phyloP scores from a whole-genome alignment of 2,113 vertebrate genomes.

The Mirza zaza region DNA sequence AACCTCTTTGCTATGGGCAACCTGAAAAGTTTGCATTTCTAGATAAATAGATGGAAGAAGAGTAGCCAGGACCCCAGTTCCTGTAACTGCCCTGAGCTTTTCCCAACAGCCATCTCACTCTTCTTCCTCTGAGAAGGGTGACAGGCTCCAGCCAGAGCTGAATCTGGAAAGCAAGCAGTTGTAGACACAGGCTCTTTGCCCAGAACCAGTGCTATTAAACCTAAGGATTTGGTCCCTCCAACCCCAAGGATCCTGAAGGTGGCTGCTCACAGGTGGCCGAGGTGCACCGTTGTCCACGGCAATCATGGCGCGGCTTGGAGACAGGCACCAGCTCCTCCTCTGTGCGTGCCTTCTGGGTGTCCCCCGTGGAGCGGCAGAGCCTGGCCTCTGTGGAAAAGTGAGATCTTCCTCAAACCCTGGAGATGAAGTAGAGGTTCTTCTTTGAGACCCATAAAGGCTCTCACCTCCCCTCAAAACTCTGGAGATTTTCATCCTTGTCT shows the following conservation, averaged over 20 bases:
- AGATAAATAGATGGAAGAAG: not conserved
- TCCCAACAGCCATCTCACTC: not conserved
- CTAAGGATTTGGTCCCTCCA: not conserved
- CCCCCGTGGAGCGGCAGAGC: accelerated
- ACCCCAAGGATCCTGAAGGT: not conserved
- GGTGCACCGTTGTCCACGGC: not conserved
- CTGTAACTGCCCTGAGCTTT: not conserved
- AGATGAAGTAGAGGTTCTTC: not conserved
- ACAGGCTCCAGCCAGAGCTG: not conserved
- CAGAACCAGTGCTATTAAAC: not conserved
- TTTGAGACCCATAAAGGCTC: not conserved
- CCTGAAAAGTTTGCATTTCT: not conserved
- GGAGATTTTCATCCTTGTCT: not conserved
- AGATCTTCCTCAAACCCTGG: not conserved
- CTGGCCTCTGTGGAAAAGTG: not conserved
- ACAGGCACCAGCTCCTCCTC: not conserved
- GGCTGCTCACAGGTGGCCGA: accelerated
- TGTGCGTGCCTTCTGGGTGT: accelerated
- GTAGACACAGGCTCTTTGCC: not conserved
- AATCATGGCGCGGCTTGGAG: accelerated
- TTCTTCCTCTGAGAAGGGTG: not conserved
- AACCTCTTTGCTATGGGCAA: not conserved
- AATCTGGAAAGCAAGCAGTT: not conserved
- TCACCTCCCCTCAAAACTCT: too few species aligned
- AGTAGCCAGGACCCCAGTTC: not conserved